Evolutionary conservation across 2,888 invertebrate species (phyloP).

Genomic region (Antheraea yamamai): DNA sequence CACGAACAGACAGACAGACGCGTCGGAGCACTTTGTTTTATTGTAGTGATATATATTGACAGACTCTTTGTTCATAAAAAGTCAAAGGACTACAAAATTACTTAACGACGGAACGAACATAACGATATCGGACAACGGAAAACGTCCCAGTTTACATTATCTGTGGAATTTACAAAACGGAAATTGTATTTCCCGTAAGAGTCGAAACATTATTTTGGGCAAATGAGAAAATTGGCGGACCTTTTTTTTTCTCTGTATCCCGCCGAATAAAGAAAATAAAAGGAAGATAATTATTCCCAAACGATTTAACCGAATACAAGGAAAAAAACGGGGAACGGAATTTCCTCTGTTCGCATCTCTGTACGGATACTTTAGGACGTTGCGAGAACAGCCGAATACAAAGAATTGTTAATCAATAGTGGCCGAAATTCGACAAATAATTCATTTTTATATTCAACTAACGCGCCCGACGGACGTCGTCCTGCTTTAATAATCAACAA

Average conservation of each 20-base stretch:
- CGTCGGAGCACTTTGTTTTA: no score
- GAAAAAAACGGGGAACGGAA: constrained; percentile 37
- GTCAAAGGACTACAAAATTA: no score
- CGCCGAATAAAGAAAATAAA: constrained; percentile 17
- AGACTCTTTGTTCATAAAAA: no score
- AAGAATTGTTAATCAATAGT: neutral
- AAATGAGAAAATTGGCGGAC: constrained; percentile 15
- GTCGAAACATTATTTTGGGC: constrained; percentile 10
- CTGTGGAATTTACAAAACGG: constrained; percentile 11
- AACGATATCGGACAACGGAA: neutral
- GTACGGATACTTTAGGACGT: neutral
- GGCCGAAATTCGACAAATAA: no score
- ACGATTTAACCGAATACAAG: constrained; percentile 49
- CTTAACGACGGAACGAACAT: neutral
- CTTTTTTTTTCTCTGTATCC: constrained; percentile 10
- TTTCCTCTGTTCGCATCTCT: constrained; percentile 22
- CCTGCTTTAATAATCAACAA: no score
- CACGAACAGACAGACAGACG: no score
- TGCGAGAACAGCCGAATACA: neutral
- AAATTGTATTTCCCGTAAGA: constrained; percentile 5
- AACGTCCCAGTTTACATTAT: neutral
- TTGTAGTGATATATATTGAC: no score
- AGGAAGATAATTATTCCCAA: constrained; percentile 52
- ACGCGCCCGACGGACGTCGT: no score
- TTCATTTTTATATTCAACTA: no score